These are phyloP conservation scores for Rhyacophila brunnea DNA, from an alignment of 1,140 invertebrate species.

Conservation along the genomic window DNA sequence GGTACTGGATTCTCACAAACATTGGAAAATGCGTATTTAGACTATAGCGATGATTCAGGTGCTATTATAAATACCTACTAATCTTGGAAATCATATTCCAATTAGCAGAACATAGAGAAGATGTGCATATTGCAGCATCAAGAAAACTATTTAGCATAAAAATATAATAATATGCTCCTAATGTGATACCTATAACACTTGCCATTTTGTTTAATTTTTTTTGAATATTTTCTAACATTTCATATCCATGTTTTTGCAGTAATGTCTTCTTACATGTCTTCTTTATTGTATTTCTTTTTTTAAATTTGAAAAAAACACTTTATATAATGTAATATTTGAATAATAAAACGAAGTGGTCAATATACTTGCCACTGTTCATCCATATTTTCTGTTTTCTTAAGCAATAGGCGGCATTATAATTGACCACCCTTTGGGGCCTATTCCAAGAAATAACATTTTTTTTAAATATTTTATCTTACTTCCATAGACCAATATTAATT, in stretches of 20 bases:
- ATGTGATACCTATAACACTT: background rate
- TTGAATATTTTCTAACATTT: background rate
- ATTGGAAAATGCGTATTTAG: too few species aligned
- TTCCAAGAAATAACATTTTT: constrained; percentile 3
- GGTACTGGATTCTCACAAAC: too few species aligned
- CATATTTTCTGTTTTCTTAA: constrained; percentile 7
- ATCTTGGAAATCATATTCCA: constrained; percentile 1
- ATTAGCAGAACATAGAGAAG: constrained; percentile 1
- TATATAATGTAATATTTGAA: constrained; percentile 2
- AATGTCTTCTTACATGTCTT: background rate
- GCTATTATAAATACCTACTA: too few species aligned
- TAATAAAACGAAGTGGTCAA: constrained; percentile 4
- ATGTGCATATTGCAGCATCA: constrained; percentile 8
- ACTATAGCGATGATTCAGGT: too few species aligned
- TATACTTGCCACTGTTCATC: constrained; percentile 11
- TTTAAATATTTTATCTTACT: constrained; percentile 7
- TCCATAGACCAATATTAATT: too few species aligned
- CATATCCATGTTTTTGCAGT: constrained; percentile 1
- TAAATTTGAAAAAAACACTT: background rate
- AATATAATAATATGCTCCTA: background rate
- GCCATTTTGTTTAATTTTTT: background rate
- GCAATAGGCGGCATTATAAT: constrained; percentile 14
- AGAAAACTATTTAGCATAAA: background rate
- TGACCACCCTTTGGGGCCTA: constrained; percentile 8
- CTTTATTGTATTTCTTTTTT: constrained; percentile 1